Base-by-base conservation (phyloP, 2,797 vertebrate genomes). In the Agapornis canus region DNA sequence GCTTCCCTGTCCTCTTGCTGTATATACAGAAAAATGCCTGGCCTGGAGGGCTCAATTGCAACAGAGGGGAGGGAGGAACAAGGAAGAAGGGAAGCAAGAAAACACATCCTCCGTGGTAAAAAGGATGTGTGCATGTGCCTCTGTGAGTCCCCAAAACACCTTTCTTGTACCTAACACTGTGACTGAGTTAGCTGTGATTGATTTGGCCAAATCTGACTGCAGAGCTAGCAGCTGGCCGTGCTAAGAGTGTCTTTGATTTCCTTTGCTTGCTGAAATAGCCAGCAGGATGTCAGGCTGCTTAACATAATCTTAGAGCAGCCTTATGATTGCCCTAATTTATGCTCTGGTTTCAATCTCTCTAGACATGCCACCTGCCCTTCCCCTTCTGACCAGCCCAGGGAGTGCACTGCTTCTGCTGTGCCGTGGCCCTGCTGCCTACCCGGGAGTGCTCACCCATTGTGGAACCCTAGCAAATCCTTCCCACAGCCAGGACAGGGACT, bases 361-460 rank as follows among this genome's bases (percentile, higher is more conserved):
- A 45, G 39, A 40, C 2, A 3, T 51, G 52, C 51, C 72, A 42
- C 42, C 31, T 0, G 1, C 51, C 37, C 51, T 64, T 31, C 37
- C 32, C 47, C 40, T 3, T 19, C n/a, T 5, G 57, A 56, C 51
- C 6, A 32, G 64, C 47, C 47, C 13, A 22, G 4, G 2, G 39
- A 83, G 40, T 0, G 1, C 4, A 0, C 39, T 27, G 72, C 48
- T 0, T 0, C 12, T 23, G 49, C 2, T 45, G 21, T 45, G 5
- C 40, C 57, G 8, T 0, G 4, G 63, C 32, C n/a, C 27, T 0
- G 0, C 15, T 20, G 65, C 40, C 32, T 15, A 13, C 4, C 13
- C 2, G 1, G n/a, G n/a, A 49, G 39, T 0, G 1, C 68, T 63
- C 37, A 25, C 8, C 25, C 39, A 5, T 51, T 13, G 56, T 5